A percentile compares a stretch with the other conserved stretches of the same genome.
Conservation (phyloP, 2,113 vertebrate species). For the Lepisosteus osseus region DNA sequence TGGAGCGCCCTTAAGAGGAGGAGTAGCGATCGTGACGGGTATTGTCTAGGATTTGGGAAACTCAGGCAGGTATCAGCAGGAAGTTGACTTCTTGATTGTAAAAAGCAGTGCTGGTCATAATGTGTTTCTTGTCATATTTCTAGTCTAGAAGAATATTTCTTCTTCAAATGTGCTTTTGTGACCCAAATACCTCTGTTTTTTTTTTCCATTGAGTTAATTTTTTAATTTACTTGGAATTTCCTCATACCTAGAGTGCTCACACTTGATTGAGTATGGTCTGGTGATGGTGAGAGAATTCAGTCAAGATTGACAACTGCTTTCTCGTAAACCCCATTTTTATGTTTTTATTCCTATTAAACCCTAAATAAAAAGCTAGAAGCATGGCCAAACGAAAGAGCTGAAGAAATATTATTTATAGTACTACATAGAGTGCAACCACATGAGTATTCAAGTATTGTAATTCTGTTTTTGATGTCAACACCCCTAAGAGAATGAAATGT, state of each 20-base stretch:
- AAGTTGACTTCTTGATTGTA: neutral
- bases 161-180: constrained; percentile 23
- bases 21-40: too few species aligned
- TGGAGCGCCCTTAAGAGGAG: too few species aligned
- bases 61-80: neutral
- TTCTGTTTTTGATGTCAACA: too few species aligned
- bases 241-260: constrained; percentile 12
- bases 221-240: constrained; percentile 14
- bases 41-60: neutral
- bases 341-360: constrained; percentile 12
- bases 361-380: too few species aligned
- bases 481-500: too few species aligned
- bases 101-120: neutral
- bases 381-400: too few species aligned
- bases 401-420: too few species aligned
- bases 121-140: neutral
- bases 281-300: neutral
- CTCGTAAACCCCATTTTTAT: constrained; percentile 3
- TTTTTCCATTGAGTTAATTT: constrained; percentile 28
- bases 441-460: too few species aligned
- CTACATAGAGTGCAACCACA: too few species aligned
- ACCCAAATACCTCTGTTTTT: constrained; percentile 18
- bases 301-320: neutral
- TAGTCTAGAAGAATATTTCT: constrained; percentile 26
- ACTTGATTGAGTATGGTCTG: constrained; percentile 1